Conservation (phyloP, 2,113 vertebrate species). For the Percopsis transmontana region DNA sequence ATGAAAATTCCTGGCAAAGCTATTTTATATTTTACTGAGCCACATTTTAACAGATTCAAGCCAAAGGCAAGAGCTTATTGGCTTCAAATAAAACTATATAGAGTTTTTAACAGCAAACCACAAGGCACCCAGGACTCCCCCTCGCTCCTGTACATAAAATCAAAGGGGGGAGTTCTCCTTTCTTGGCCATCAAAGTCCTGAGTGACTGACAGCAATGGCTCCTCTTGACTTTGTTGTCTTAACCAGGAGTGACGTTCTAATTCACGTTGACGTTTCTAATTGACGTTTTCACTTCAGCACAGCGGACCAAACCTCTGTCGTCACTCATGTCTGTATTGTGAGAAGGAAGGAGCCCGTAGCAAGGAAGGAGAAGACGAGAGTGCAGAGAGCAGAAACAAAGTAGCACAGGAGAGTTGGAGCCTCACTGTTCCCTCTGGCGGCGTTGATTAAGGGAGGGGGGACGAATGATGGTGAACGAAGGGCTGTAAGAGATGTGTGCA, state of each 20-base stretch:
- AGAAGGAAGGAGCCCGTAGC: not conserved
- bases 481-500: conserved; percentile 8
- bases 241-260: conserved; percentile 69
- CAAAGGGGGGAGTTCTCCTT: conserved; percentile 18
- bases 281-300: conserved; percentile 55
- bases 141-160: conserved; percentile 27
- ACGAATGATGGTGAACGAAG: not conserved
- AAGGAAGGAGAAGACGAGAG: not conserved
- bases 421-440: not conserved
- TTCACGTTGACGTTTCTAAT: no score
- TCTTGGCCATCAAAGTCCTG: conserved; percentile 26
- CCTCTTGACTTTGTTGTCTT: conserved; percentile 37
- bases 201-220: conserved; percentile 33
- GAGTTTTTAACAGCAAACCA: not conserved
- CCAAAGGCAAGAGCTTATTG: no score
- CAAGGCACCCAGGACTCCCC: not conserved
- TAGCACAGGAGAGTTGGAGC: not conserved
- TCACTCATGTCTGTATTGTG: conserved; percentile 24
- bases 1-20: no score
- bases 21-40: no score
- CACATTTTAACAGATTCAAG: no score
- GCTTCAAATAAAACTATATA: no score
- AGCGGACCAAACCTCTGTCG: conserved; percentile 50
- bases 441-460: conserved; percentile 15
- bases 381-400: not conserved